Conservation (phyloP, 2,797 vertebrate species). For the Pseudocheirus occidentalis region DNA sequence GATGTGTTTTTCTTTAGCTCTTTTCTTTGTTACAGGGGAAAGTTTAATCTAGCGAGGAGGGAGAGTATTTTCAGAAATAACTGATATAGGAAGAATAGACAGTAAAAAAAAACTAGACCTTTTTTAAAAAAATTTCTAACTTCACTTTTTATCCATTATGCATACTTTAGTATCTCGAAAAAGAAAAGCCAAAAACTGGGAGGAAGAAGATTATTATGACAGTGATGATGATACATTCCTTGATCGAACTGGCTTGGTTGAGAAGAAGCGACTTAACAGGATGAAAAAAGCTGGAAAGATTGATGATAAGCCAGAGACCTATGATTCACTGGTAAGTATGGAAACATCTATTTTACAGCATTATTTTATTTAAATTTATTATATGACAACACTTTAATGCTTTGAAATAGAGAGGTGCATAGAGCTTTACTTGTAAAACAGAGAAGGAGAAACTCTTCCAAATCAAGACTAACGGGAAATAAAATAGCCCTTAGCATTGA, state of each 20-base stretch:
- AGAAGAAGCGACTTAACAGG: constrained; percentile 94
- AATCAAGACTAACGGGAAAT: constrained; percentile 20
- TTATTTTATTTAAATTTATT: constrained; percentile 42
- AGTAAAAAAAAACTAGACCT: background rate
- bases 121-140: background rate
- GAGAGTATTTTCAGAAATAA: background rate
- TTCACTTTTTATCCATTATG: constrained; percentile 46
- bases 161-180: constrained; percentile 93
- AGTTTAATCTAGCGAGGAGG: background rate
- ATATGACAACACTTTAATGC: constrained; percentile 10
- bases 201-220: constrained; percentile 98
- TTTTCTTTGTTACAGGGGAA: background rate
- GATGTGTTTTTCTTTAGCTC: background rate
- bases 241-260: constrained; percentile 95
- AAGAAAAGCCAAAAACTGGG: constrained; percentile 98
- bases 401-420: constrained; percentile 31
- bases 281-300: constrained; percentile 99
- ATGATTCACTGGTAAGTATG: constrained; percentile 91
- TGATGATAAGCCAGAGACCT: constrained; percentile 93
- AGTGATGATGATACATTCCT: constrained; percentile 98
- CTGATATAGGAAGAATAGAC: background rate
- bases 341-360: constrained; percentile 35
- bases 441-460: constrained; percentile 18
- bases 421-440: background rate
- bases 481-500: constrained; percentile 25